Evolutionary conservation across 2,113 vertebrate species (phyloP).

Genomic region (Onychorhynchus coronatus): DNA sequence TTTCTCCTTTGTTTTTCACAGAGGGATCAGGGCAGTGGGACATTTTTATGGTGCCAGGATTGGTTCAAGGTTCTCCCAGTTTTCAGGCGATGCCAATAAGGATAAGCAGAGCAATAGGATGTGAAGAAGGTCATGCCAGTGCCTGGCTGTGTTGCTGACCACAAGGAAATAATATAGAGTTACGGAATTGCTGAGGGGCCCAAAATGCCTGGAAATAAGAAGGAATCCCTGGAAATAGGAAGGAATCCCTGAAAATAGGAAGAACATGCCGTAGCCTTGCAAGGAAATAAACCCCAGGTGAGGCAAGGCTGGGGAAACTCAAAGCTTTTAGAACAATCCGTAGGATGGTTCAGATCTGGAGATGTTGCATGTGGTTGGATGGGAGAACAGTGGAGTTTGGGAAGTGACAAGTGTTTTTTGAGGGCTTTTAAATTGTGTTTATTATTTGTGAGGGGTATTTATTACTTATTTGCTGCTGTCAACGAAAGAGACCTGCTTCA

Average conservation of each 20-base stretch:
- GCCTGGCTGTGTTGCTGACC: not conserved
- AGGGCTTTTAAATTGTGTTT: not conserved
- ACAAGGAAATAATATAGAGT: rapidly evolving
- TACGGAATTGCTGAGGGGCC: not conserved
- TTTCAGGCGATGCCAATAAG: not conserved
- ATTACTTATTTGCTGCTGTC: not conserved
- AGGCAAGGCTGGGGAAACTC: not conserved
- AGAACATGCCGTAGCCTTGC: rapidly evolving
- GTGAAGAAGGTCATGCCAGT: not conserved
- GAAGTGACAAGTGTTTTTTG: not conserved
- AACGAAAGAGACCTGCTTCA: not conserved
- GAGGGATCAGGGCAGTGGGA: not conserved
- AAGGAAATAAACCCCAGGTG: not conserved
- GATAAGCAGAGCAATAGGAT: not conserved
- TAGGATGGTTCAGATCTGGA: not conserved
- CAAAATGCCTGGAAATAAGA: not conserved
- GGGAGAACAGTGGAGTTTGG: not conserved
- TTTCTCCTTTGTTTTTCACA: not conserved
- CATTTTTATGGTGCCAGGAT: not conserved
- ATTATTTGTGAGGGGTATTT: not conserved
- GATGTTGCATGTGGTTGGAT: not conserved
- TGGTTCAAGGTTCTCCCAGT: not conserved
- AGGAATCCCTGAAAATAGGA: not conserved
- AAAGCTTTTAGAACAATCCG: not conserved
- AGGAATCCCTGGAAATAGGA: not conserved